Evolutionary conservation across 2,888 invertebrate species (phyloP).

Genomic region (Aporophyla nigra): DNA sequence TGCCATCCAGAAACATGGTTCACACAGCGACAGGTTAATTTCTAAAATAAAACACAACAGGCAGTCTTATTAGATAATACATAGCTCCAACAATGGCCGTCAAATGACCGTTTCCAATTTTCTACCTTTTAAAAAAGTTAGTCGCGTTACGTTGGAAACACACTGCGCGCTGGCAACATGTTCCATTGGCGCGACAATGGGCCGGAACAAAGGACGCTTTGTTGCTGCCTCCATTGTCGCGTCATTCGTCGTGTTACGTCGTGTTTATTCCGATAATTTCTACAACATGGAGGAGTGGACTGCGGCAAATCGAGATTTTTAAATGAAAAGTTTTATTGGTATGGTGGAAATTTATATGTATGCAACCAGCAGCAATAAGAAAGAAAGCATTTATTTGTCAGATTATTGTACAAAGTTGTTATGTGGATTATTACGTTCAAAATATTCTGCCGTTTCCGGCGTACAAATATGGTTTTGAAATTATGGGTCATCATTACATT

Average conservation of each 20-base stretch:
- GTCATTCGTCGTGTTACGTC: constrained; percentile 40
- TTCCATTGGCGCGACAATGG: constrained; percentile 70
- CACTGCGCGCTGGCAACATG: constrained; percentile 69
- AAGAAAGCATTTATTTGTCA: too few relatives aligned
- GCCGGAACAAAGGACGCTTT: constrained; percentile 73
- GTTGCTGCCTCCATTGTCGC: constrained; percentile 71
- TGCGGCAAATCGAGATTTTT: neutral
- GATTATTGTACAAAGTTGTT: too few relatives aligned
- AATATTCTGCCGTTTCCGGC: too few relatives aligned
- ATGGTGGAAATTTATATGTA: neutral
- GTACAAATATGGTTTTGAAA: too few relatives aligned
- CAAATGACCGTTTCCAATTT: constrained; percentile 63
- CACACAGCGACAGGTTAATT: neutral
- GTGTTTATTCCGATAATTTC: constrained; percentile 62
- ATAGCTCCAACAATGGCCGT: constrained; percentile 57
- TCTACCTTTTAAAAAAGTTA: constrained; percentile 67
- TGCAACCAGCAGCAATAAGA: neutral
- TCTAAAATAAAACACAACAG: neutral
- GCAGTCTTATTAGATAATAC: constrained; percentile 43
- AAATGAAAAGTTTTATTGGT: neutral
- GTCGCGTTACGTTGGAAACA: constrained; percentile 56
- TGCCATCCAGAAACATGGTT: neutral
- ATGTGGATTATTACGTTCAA: too few relatives aligned
- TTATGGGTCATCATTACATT: too few relatives aligned
- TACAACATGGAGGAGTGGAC: constrained; percentile 18